Conservation (phyloP, 1,140 invertebrate genomes). For the Aphis gossypii region DNA sequence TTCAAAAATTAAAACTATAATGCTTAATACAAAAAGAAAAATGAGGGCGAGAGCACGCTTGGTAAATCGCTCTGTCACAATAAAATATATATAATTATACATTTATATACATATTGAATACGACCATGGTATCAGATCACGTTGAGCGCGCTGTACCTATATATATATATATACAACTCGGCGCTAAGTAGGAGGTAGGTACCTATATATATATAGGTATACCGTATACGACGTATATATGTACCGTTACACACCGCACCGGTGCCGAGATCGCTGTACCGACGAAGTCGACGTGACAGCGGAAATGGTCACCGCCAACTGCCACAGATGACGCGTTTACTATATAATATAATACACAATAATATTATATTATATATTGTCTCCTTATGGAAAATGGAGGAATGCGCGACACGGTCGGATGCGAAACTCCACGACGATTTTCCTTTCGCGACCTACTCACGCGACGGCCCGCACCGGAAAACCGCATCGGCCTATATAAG, state of each 20-base stretch:
- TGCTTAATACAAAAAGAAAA: no score
- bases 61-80: neutral
- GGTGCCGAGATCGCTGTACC: neutral
- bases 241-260: neutral
- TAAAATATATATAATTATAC: no score
- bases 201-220: neutral
- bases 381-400: slow-evolving; percentile 20
- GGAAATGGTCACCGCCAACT: neutral
- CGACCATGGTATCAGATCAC: neutral
- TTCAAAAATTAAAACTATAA: no score
- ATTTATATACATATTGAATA: neutral
- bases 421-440: slow-evolving; percentile 48
- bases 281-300: neutral
- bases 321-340: neutral
- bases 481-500: neutral
- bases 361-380: neutral
- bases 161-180: neutral
- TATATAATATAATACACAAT: neutral
- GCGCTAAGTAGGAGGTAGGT: neutral
- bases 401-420: neutral
- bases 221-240: neutral
- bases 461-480: neutral
- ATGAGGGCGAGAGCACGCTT: no score
- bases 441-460: slow-evolving; percentile 38
- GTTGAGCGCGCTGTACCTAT: neutral